Evolutionary conservation across 2,113 vertebrate genomes (phyloP).

Genomic region (Sylvia atricapilla): DNA sequence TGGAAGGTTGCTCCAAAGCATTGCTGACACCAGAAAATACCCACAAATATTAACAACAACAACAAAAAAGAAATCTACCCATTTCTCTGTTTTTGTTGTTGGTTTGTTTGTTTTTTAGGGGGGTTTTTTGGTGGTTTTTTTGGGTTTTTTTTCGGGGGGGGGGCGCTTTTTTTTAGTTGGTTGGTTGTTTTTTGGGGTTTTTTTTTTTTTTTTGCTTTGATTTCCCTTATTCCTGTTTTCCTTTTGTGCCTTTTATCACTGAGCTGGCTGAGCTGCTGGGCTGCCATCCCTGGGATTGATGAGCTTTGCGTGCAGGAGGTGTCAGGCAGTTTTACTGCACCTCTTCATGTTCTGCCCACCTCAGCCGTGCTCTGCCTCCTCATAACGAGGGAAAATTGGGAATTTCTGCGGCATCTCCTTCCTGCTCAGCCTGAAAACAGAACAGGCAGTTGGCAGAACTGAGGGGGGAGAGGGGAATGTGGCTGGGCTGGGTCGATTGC

Average conservation of each 20-base stretch:
- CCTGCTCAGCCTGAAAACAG: not conserved
- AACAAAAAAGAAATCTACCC: not conserved
- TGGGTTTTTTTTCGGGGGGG: no score
- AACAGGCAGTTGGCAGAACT: not conserved
- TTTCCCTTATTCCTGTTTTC: not conserved
- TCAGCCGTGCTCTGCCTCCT: not conserved
- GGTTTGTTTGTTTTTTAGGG: no score
- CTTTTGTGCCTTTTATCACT: not conserved
- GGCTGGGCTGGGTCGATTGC: not conserved
- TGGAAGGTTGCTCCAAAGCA: not conserved
- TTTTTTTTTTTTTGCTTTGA: not conserved
- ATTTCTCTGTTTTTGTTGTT: not conserved
- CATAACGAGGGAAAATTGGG: accelerated
- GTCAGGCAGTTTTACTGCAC: not conserved
- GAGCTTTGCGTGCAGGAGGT: not conserved
- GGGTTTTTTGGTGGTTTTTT: no score
- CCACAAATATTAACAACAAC: not conserved
- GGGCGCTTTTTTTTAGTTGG: no score
- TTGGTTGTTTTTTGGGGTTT: no score
- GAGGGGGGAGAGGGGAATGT: not conserved
- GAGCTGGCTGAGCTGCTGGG: not conserved
- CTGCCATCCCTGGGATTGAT: not conserved
- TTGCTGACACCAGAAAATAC: not conserved
- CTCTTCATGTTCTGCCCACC: not conserved
- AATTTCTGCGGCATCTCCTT: not conserved